Evolutionary conservation across 2,113 vertebrate genomes (phyloP).

Genomic region (Cichladusa arquata): DNA sequence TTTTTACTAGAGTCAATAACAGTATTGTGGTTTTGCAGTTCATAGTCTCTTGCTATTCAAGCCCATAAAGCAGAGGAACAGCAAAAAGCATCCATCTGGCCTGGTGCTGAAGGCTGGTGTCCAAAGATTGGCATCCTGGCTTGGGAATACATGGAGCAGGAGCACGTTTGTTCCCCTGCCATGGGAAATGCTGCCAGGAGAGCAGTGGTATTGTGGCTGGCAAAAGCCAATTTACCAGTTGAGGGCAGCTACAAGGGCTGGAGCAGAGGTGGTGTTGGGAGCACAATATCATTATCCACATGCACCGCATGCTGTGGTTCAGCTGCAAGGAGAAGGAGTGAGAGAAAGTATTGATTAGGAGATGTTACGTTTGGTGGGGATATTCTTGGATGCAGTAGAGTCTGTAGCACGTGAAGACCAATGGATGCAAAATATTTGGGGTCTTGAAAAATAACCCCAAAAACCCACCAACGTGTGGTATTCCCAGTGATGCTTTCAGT

Average conservation of each 20-base stretch:
- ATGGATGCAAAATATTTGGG: not conserved
- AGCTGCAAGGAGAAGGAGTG: not conserved
- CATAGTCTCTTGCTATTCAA: not conserved
- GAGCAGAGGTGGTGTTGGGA: not conserved
- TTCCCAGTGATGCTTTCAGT: not conserved
- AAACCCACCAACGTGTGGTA: not conserved
- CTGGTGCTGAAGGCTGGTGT: constrained; percentile 28
- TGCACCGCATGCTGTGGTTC: not conserved
- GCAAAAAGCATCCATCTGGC: not conserved
- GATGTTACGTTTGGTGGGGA: rapidly evolving
- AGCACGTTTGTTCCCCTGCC: not conserved
- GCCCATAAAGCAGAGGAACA: not conserved
- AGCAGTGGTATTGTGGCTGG: not conserved
- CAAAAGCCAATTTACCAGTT: not conserved
- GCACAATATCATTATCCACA: not conserved
- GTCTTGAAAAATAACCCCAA: not conserved
- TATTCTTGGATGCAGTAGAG: not conserved
- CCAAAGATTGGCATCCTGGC: not conserved
- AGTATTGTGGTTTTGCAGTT: not conserved
- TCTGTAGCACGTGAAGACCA: not conserved
- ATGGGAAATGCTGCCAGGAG: not conserved
- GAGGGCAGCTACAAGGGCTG: not conserved
- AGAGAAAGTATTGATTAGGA: not conserved
- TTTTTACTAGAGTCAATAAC: not conserved
- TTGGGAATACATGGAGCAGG: not conserved